Base-by-base conservation (phyloP, 2,113 vertebrate genomes). In the Ptilonorhynchus violaceus region DNA sequence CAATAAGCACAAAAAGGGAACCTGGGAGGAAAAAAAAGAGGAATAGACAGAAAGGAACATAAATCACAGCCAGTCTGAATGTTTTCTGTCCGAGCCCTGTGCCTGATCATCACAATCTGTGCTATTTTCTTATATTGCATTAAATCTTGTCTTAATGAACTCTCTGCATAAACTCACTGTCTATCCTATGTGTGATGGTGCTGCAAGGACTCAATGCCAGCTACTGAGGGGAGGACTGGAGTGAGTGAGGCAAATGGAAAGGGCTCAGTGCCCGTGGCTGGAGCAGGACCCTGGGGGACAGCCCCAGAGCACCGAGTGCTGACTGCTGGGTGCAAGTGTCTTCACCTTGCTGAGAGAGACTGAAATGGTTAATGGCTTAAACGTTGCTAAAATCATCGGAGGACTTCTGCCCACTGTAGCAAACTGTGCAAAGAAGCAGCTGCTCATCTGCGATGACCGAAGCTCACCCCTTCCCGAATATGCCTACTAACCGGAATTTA, bases 241-340 rank as follows among this genome's bases (percentile, higher is more conserved):
- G 8, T 30, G 21, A 31, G 5, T 27, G 33, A 58, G 42, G 28
- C 22, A 58, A 33, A 47, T 22, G n/a, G n/a, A 58, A 47, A 33
- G 13, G n/a, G 1, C 28, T 81, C 28, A 8, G n/a, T 39, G 11
- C 28, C 42, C 27, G n/a, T 33, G 42, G n/a, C 28, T 27, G 28
- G 11, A 58, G 28, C 22, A 47, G 28, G 18, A 47, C 22, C 0
- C 0, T 17, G n/a, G n/a, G 46, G 22, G n/a, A 37, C 13, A 81
- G 7, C n/a, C 11, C 22, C 63, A 33, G 28, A 17, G 28, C 27
- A 68, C 13, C 10, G 0, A 0, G 8, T 33, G 17, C n/a, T 33
- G 42, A 47, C 22, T 39, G 5, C 8, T 67, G 21, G 3, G 30
- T 67, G 27, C 12, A 44, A 41, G 31, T 33, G n/a, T 21, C 63